Percentiles rank a stretch among this genome's conserved stretches.
phyloP scores from a whole-genome alignment of 2,888 invertebrate genomes.

The Quadroppia sp. region DNA sequence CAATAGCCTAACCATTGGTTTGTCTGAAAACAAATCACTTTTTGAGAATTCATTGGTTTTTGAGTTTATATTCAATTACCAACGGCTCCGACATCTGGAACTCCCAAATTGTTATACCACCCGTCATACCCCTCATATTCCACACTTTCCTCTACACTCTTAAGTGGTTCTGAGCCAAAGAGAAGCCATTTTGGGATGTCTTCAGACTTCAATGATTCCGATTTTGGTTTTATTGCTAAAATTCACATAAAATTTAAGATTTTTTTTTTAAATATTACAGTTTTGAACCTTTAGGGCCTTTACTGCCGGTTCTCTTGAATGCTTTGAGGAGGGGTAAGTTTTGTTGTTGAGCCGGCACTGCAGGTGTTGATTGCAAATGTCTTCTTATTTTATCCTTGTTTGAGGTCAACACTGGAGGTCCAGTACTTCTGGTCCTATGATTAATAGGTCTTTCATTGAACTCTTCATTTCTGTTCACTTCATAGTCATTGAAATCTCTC shows the following conservation, averaged over 20 bases:
- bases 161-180: neutral
- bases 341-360: too few relatives aligned
- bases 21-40: slow-evolving; percentile 56
- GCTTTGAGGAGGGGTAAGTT: too few relatives aligned
- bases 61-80: slow-evolving; percentile 51
- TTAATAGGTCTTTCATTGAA: too few relatives aligned
- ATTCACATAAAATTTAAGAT: neutral
- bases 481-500: too few relatives aligned
- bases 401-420: too few relatives aligned
- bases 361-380: too few relatives aligned
- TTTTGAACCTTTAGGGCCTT: neutral
- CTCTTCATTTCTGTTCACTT: too few relatives aligned
- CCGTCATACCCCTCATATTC: slow-evolving; percentile 53
- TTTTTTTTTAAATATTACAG: neutral
- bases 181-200: slow-evolving; percentile 15
- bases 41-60: too few relatives aligned
- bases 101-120: slow-evolving; percentile 56
- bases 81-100: slow-evolving; percentile 55
- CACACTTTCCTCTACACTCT: neutral
- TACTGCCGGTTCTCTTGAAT: too few relatives aligned
- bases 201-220: neutral
- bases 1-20: slow-evolving; percentile 57
- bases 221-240: neutral
- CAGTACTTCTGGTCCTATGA: too few relatives aligned
- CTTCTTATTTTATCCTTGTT: too few relatives aligned